Evolutionary conservation across 1,140 invertebrate species (phyloP), one percentile per base, ranked within the genome.

Genomic region (Phortica variegata): DNA sequence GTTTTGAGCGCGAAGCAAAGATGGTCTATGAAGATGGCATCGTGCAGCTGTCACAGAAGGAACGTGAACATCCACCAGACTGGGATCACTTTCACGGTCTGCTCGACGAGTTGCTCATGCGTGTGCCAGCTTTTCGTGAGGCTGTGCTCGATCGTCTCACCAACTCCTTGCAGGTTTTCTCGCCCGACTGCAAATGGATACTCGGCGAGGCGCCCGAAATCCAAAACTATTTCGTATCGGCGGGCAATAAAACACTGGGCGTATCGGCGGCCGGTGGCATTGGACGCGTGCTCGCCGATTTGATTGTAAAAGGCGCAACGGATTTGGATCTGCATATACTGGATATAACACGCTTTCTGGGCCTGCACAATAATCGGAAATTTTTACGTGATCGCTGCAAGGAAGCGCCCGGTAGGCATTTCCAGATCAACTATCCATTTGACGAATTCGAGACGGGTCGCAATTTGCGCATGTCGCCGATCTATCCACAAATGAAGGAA

Each of bases 11-110:
- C 1, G 76, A 86, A 47, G 89, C 86, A 8, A 96, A 95, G 76
- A 90, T 93, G 50, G 87, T 90, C n/a, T 94, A 91, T 78, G 89
- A 92, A 75, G 85, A 90, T 61, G 88, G 83, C 20, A 68, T 69
- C 46, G 82, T 87, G 58, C 84, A 84, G 44, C 77, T 77, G 52
- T 61, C 55, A 76, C 56, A 80, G 78, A 52, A 52, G 1, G 81
- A 84, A 38, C 78, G 87, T 23, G 81, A 83, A 65, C 76, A 89
- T 38, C 83, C 85, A 2, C 87, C 88, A 68, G 92, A 96, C 76
- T 97, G 95, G 94, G 95, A 98, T 78, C 92, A 96, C 68, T 98
- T 98, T 78, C 87, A 95, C 62, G 82, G 92, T 37, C 78, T 97
- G 38, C 77, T 98, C 2, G 87, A 95, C 65, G 84, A 93, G 71